A percentile compares a stretch with the other conserved stretches of the same genome.
These are phyloP conservation scores for Sycobia sp. DNA, from an alignment of 1,140 invertebrate genomes.

Conservation along the genomic window DNA sequence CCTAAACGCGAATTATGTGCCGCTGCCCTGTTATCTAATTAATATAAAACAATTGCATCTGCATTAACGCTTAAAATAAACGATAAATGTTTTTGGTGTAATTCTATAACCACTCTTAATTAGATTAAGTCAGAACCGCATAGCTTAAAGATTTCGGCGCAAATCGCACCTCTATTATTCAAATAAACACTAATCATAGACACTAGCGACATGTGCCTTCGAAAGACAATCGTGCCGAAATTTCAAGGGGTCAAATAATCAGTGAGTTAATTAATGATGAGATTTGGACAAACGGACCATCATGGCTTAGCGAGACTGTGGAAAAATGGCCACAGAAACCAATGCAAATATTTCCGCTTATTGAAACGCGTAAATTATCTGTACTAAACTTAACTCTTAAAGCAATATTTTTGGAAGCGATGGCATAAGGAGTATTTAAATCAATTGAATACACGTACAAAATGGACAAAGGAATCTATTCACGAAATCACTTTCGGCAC, in stretches of 20 bases:
- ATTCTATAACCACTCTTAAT: background rate
- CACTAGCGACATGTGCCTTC: background rate
- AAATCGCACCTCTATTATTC: background rate
- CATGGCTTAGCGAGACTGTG: too few species aligned
- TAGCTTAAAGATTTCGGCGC: background rate
- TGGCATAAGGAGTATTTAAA: too few species aligned
- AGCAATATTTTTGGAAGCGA: constrained; percentile 2
- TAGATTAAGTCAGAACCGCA: background rate
- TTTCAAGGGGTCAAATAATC: background rate
- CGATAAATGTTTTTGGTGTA: too few species aligned
- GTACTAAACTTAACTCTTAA: background rate
- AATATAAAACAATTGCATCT: background rate
- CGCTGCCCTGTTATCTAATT: background rate
- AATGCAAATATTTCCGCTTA: too few species aligned
- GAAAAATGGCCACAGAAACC: too few species aligned
- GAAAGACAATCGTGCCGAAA: background rate
- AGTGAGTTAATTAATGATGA: too few species aligned
- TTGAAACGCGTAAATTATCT: too few species aligned
- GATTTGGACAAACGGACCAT: too few species aligned
- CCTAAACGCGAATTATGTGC: background rate
- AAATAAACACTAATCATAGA: too few species aligned
- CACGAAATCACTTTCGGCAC: too few species aligned
- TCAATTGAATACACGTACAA: too few species aligned
- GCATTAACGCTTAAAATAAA: background rate
- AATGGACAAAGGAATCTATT: too few species aligned